phyloP scores from a whole-genome alignment of 2,888 invertebrate genomes.

The Drosophila helvetica region DNA sequence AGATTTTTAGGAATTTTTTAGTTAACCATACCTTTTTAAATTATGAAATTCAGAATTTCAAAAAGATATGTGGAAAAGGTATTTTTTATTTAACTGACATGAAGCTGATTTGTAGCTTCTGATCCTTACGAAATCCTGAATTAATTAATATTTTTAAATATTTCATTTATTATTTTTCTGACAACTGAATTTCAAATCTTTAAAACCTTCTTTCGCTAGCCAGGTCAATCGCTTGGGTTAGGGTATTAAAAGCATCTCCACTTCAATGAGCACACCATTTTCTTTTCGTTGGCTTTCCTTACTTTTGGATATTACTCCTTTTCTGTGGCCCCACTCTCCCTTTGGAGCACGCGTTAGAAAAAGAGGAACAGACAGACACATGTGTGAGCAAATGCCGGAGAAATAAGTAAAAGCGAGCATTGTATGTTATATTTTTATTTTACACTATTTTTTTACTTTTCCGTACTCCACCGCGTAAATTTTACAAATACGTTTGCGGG shows the following conservation, averaged over 20 bases:
- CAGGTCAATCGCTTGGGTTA: background rate
- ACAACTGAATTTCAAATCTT: no score
- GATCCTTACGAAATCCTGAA: no score
- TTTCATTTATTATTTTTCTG: no score
- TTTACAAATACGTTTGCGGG: conserved; percentile 70
- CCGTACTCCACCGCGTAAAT: conserved; percentile 53
- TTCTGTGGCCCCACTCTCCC: conserved; percentile 5
- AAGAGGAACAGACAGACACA: conserved; percentile 52
- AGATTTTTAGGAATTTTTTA: no score
- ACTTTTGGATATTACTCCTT: conserved; percentile 17
- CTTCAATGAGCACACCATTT: conserved; percentile 32
- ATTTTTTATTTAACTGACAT: no score
- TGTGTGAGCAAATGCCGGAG: conserved; percentile 48
- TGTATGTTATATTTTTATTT: conserved; percentile 50
- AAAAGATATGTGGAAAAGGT: no score
- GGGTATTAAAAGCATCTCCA: conserved; percentile 35
- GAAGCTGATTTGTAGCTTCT: no score
- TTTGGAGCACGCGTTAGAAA: conserved; percentile 42
- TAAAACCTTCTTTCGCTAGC: background rate
- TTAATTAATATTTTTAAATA: no score
- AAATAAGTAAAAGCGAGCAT: conserved; percentile 48
- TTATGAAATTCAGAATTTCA: no score
- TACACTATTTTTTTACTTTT: conserved; percentile 2
- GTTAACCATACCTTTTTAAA: no score
- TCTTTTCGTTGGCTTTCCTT: conserved; percentile 15